Evolutionary conservation across 2,113 vertebrate genomes (phyloP).

Genomic region (Ailuropoda melanoleuca): DNA sequence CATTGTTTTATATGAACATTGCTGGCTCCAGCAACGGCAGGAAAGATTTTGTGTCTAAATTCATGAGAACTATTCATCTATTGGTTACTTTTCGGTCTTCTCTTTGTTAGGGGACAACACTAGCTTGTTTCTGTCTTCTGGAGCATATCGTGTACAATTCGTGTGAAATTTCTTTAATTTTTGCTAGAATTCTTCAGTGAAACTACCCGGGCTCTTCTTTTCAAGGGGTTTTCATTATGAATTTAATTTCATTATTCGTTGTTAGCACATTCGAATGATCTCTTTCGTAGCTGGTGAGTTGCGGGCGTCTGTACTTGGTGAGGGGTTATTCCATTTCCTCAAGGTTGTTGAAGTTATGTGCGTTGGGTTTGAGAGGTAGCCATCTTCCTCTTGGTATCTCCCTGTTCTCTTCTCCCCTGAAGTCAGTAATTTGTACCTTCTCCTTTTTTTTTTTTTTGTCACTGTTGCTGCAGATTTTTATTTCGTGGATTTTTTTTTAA

Average conservation of each 20-base stretch:
- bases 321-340: neutral
- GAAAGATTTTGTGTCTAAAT: neutral
- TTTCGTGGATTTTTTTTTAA: neutral
- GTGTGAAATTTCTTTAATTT: neutral
- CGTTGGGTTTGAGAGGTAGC: neutral
- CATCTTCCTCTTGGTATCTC: neutral
- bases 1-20: neutral
- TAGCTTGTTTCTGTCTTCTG: neutral
- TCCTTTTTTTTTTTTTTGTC: neutral
- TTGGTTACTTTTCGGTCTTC: neutral
- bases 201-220: neutral
- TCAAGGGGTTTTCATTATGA: neutral
- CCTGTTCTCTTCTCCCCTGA: neutral
- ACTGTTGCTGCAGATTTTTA: neutral
- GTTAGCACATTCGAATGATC: neutral
- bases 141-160: neutral
- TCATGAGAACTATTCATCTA: neutral
- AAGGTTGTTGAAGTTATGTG: rapidly evolving
- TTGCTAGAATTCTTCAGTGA: neutral
- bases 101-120: neutral
- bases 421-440: neutral
- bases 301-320: neutral
- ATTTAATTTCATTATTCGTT: neutral
- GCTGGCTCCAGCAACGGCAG: neutral
- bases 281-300: neutral